Conservation (phyloP, 2,797 vertebrate species). For the Anas capensis region DNA sequence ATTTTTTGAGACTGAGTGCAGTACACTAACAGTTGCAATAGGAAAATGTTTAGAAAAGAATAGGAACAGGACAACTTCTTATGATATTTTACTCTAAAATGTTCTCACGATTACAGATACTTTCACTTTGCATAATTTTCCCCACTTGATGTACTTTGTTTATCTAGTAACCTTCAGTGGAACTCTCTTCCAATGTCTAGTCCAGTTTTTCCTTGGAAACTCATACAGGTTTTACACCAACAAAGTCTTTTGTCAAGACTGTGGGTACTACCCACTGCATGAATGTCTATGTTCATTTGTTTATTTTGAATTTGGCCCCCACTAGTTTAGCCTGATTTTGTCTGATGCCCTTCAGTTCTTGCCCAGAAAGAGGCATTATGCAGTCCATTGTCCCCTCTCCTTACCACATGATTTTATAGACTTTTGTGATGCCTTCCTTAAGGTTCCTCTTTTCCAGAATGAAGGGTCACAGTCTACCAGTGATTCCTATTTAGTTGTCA, state of each 20-base stretch:
- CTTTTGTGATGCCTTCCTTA: not conserved
- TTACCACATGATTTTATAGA: not conserved
- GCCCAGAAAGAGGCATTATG: not conserved
- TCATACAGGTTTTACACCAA: not conserved
- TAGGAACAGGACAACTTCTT: not conserved
- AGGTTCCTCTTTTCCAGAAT: not conserved
- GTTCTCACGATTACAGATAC: not conserved
- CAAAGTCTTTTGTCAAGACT: not conserved
- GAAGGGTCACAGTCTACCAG: not conserved
- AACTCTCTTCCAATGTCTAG: not conserved
- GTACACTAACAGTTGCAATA: not conserved
- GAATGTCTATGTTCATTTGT: not conserved
- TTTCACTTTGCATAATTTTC: not conserved
- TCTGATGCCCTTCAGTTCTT: not conserved
- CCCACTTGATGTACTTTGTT: not conserved
- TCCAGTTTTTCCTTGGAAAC: not conserved
- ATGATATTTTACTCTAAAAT: not conserved
- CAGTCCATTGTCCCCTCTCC: not conserved
- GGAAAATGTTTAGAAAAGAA: not conserved
- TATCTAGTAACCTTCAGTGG: rapidly evolving
- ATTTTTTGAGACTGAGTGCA: rapidly evolving
- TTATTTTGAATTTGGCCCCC: not conserved
- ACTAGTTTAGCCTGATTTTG: not conserved
- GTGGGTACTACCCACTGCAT: not conserved
- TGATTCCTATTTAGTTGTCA: not conserved